Base-by-base conservation (phyloP, 1,140 invertebrate species). In the Mylabris phalerata region DNA sequence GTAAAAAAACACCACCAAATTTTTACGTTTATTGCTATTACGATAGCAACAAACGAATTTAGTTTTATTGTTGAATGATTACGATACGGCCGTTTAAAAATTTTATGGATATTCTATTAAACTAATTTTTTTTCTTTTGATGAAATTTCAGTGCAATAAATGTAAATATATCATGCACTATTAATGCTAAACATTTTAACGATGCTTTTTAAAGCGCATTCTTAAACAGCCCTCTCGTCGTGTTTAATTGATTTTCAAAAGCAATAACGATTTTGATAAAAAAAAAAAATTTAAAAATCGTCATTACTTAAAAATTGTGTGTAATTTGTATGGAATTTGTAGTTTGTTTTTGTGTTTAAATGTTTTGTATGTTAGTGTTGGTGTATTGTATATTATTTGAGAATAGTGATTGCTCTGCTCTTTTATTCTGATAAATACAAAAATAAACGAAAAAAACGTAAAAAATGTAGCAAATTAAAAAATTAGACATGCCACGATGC, bases 331-430 rank as follows among this genome's bases (percentile, higher is more conserved):
- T 32, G 32, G 32, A 32, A 32, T 32, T 32, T 52, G 32, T 47
- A 47, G 11, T 43, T 41, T 39, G 44, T 52, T 43, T 52, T 48
- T 0, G 32, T 32, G 32, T 32, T 7, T 7, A 32, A 32, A 42
- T 54, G 49, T 59, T 52, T 32, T 52, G 54, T 57, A 57, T 59
- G 46, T 59, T 38, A 41, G 48, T 49, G 57, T 58, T 63, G 42
- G 50, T 65, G 42, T 66, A 57, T 24, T 64, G 61, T 64, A 50
- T 13, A 51, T 42, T 39, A 56, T 50, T 62, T 57, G 27, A 42
- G 46, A 48, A 44, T 59, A 56, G 66, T 69, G 68, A 69, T 69
- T 69, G 68, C 68, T 69, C 68, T 69, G 68, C 65, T 67, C 62
- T 66, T 55, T 67, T 60, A 9, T n/a, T 42, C 0, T 42, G 11